A percentile compares a stretch with the other conserved stretches of the same genome.
Conservation (phyloP, 1,140 invertebrate genomes). For the Drosophila sturtevanti region DNA sequence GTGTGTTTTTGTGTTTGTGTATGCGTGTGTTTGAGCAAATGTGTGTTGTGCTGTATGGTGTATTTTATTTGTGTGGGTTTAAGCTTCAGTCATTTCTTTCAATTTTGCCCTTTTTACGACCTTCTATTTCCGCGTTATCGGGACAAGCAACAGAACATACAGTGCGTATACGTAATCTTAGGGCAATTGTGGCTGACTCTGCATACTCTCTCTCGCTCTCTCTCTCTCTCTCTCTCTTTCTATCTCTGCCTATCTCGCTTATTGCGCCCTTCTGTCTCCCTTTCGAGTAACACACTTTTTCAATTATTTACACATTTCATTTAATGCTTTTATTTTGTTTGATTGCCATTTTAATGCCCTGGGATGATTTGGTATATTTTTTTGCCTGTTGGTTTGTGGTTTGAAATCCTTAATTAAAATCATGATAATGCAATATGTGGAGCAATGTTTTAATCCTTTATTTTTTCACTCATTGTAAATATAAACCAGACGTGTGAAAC, state of each 20-base stretch:
- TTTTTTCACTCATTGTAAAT: neutral
- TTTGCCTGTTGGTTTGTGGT: conserved; percentile 2
- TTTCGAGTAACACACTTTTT: conserved; percentile 13
- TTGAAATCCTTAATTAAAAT: conserved; percentile 22
- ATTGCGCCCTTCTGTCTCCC: neutral
- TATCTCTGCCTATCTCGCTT: neutral
- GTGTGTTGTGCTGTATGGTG: neutral
- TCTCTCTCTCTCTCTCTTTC: neutral
- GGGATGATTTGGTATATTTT: conserved; percentile 2
- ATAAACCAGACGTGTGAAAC: conserved; percentile 5
- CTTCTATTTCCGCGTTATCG: conserved; percentile 1
- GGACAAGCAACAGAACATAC: conserved; percentile 1
- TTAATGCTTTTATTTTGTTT: conserved; percentile 11
- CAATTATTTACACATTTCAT: conserved; percentile 35
- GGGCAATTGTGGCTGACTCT: conserved; percentile 18
- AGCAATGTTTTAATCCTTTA: neutral
- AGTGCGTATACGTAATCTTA: conserved; percentile 34
- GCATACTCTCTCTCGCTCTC: neutral
- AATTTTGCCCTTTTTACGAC: conserved; percentile 33
- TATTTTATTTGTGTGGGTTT: conserved; percentile 23
- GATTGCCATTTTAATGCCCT: conserved; percentile 17
- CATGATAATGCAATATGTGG: conserved; percentile 20
- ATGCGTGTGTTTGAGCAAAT: conserved; percentile 1
- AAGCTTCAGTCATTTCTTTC: conserved; percentile 23
- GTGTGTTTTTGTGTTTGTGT: conserved; percentile 6